These are phyloP conservation scores for Esperia sulphurella DNA, from an alignment of 2,888 invertebrate species.

Conservation along the genomic window DNA sequence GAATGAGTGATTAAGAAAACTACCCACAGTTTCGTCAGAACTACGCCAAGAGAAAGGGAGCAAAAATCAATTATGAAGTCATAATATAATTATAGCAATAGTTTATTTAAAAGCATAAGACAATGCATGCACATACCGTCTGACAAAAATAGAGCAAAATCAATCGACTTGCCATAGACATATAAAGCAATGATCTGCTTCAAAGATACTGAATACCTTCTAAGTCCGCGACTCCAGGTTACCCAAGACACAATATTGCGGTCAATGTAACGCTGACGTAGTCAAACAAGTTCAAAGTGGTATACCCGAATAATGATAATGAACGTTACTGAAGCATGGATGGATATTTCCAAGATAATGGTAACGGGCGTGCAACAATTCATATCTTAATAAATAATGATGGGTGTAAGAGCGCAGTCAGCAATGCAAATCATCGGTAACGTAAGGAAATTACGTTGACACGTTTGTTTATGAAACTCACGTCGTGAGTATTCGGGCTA, in stretches of 20 bases:
- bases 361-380: not conserved
- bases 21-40: slow-evolving; percentile 45
- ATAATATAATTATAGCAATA: no score
- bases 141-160: no score
- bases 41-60: slow-evolving; percentile 37
- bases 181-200: no score
- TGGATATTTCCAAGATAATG: not conserved
- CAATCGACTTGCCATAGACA: no score
- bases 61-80: no score
- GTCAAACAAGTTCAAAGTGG: not conserved
- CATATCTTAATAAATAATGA: not conserved
- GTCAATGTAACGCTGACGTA: no score
- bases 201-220: no score
- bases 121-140: no score
- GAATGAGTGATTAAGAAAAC: slow-evolving; percentile 50
- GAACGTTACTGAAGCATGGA: no score
- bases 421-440: slow-evolving; percentile 19
- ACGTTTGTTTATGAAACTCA: slow-evolving; percentile 53
- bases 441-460: slow-evolving; percentile 23
- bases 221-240: no score
- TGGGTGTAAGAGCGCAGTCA: slow-evolving; percentile 5
- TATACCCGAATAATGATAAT: not conserved
- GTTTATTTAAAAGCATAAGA: no score
- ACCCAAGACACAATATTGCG: no score
- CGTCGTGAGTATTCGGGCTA: slow-evolving; percentile 38